Conservation (phyloP, 1,140 invertebrate species). For the Lanistes nyassanus region DNA sequence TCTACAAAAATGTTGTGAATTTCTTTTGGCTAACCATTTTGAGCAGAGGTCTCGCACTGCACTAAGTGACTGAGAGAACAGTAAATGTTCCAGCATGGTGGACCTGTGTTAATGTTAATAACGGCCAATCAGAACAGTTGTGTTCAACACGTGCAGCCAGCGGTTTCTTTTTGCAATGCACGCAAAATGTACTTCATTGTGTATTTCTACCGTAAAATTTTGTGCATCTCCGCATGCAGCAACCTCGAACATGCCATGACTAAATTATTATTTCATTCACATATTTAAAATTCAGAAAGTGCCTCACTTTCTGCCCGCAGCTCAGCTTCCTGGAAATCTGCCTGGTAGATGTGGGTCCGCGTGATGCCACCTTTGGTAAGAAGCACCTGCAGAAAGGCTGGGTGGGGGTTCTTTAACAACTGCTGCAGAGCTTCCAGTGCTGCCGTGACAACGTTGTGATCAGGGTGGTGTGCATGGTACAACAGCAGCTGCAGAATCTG, state of each 20-base stretch:
- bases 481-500: slow-evolving; percentile 87
- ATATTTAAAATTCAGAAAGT: not conserved
- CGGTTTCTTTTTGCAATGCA: too few species aligned
- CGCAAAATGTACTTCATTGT: too few species aligned
- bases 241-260: not conserved
- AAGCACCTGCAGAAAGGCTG: slow-evolving; percentile 73
- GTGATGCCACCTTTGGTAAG: slow-evolving; percentile 71
- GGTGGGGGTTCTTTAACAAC: slow-evolving; percentile 75
- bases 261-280: not conserved
- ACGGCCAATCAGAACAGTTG: too few species aligned
- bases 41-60: not conserved
- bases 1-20: slow-evolving; percentile 3
- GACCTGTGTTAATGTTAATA: too few species aligned
- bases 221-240: too few species aligned
- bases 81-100: too few species aligned
- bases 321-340: slow-evolving; percentile 15
- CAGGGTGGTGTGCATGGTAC: slow-evolving; percentile 75
- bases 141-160: too few species aligned
- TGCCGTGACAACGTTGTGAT: slow-evolving; percentile 88
- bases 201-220: too few species aligned
- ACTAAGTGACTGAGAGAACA: too few species aligned
- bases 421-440: slow-evolving; percentile 83
- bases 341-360: slow-evolving; percentile 44
- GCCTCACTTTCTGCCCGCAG: slow-evolving; percentile 33
- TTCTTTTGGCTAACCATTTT: not conserved